phyloP scores from a whole-genome alignment of 2,113 vertebrate genomes.

The Mustela lutreola region DNA sequence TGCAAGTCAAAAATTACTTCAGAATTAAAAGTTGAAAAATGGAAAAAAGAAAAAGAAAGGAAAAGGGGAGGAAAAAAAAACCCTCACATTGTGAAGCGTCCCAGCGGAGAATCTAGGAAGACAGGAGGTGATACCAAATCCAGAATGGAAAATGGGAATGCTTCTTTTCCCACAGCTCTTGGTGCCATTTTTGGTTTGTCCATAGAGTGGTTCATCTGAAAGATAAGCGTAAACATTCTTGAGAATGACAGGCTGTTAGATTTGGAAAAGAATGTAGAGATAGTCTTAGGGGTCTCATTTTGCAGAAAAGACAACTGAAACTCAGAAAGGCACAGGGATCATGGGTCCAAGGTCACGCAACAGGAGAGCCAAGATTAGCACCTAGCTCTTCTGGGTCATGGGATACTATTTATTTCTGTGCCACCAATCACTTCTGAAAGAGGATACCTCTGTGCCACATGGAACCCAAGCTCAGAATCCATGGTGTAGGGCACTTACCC shows the following conservation, averaged over 20 bases:
- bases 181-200: not conserved
- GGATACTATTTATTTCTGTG: not conserved
- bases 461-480: not conserved
- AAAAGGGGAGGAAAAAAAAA: not conserved
- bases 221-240: slow-evolving; percentile 37
- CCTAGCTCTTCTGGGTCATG: not conserved
- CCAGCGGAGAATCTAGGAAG: not conserved
- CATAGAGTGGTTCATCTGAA: not conserved
- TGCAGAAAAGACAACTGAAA: not conserved
- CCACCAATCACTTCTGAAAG: slow-evolving; percentile 48
- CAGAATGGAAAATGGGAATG: not conserved
- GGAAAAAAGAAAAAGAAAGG: not conserved
- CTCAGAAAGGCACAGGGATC: not conserved
- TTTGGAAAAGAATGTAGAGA: not conserved
- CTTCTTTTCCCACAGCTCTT: not conserved
- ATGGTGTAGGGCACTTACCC: not conserved
- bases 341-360: not conserved
- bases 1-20: not conserved
- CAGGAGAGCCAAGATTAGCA: not conserved
- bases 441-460: not conserved
- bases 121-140: not conserved
- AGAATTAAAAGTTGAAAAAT: slow-evolving; percentile 29
- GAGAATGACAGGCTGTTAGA: not conserved
- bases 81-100: not conserved
- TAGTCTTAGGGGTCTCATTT: not conserved